Percentiles rank a stretch among this genome's conserved stretches.
Conservation (phyloP, 2,113 vertebrate genomes). For the Psittacula cyanocephala region DNA sequence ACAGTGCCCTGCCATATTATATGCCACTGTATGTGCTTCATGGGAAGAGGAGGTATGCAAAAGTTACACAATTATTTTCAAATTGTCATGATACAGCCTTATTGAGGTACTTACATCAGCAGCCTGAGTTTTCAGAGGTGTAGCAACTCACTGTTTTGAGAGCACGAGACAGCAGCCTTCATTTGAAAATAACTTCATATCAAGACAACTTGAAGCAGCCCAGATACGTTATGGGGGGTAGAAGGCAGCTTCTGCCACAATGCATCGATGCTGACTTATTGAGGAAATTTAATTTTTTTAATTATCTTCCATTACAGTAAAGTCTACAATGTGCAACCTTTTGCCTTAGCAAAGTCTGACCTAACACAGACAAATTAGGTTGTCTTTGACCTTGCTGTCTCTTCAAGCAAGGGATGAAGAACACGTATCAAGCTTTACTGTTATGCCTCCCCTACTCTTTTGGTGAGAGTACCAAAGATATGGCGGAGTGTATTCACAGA, state of each 20-base stretch:
- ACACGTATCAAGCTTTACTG: not conserved
- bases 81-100: not conserved
- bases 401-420: not conserved
- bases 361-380: not conserved
- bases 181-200: not conserved
- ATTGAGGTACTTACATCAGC: not conserved
- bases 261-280: not conserved
- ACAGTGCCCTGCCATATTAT: not conserved
- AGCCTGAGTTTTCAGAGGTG: not conserved
- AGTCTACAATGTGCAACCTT: not conserved
- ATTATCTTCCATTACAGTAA: not conserved
- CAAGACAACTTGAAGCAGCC: not conserved
- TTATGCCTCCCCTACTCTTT: not conserved
- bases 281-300: rapidly evolving
- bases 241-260: not conserved
- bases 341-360: not conserved
- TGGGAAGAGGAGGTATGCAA: not conserved
- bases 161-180: not conserved
- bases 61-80: not conserved
- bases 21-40: not conserved
- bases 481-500: not conserved
- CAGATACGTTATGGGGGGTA: not conserved
- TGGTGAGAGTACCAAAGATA: not conserved
- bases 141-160: not conserved
- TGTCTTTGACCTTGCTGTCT: not conserved